Evolutionary conservation across 2,888 invertebrate species (phyloP), one percentile per base, ranked within the genome.

Genomic region (Lydus trimaculatus): DNA sequence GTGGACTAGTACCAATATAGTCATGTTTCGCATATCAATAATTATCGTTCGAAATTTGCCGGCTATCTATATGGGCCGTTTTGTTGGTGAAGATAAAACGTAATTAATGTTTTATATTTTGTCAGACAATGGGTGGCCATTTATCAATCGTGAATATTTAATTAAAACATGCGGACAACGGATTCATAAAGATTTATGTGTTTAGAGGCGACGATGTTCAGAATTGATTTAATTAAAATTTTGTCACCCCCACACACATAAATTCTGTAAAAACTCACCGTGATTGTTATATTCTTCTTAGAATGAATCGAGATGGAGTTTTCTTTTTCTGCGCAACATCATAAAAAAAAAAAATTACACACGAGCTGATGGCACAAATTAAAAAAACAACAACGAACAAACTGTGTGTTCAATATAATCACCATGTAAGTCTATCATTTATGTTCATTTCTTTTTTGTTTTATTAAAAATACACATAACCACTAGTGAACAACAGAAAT

Each of bases 131-230:
- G 82, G 80, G 78, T 75, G 80, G 78, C 83, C 83, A 84, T 85
- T 84, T 81, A 85, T 85, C 85, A 85, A 85, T 84, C 84, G 80
- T 78, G 82, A 84, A 85, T 85, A 85, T 85, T 85, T 85, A 85
- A 85, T 85, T 85, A 85, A 85, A 85, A 85, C 83, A 83, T 81
- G 84, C 84, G 85, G 83, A 85, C 85, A 84, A 84, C 83, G 84
- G 84, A 84, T 84, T 84, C 84, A 83, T 84, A 84, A 82, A 83
- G 84, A 85, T 85, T 85, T 85, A 85, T 85, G 84, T 79, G 80
- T 80, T 83, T 79, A 77, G 74, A 79, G 79, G 81, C 81, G 82
- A 81, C 80, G 81, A 80, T 81, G 79, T 78, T 76, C 79, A 71
- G 79, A 83, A 84, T 84, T 84, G 84, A 84, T 84, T 84, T 83